Evolutionary conservation across 2,888 invertebrate genomes (phyloP).

Genomic region (Thelaira solivaga): DNA sequence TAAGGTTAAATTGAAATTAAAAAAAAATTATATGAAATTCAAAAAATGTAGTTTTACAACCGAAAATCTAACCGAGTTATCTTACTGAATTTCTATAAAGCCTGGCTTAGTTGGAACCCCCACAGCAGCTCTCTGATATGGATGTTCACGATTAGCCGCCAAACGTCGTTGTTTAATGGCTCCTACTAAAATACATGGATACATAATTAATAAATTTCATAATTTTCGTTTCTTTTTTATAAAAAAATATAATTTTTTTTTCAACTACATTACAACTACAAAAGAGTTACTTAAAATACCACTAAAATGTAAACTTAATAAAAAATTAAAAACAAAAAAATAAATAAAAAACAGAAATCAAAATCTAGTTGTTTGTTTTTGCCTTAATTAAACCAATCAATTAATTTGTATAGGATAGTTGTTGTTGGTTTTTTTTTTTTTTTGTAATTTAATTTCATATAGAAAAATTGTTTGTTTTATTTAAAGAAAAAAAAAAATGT

Average conservation of each 20-base stretch:
- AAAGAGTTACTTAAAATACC: too few relatives aligned
- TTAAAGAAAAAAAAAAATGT: too few relatives aligned
- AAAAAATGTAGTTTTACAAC: slow-evolving; percentile 24
- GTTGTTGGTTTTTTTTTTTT: slow-evolving; percentile 46
- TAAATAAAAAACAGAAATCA: too few relatives aligned
- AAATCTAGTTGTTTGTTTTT: too few relatives aligned
- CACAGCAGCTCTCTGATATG: slow-evolving; percentile 92
- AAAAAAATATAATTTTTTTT: too few relatives aligned
- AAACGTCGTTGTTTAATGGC: slow-evolving; percentile 85
- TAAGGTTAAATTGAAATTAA: slow-evolving; percentile 22
- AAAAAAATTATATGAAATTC: slow-evolving; percentile 57
- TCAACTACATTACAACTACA: too few relatives aligned
- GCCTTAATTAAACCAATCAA: too few relatives aligned
- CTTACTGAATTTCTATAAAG: slow-evolving; percentile 74
- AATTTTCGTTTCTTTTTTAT: too few relatives aligned
- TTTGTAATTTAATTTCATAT: slow-evolving; percentile 18
- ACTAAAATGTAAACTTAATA: too few relatives aligned
- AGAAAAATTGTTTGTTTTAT: slow-evolving; percentile 11
- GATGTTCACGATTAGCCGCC: slow-evolving; percentile 92
- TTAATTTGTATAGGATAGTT: too few relatives aligned
- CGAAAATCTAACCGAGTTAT: neutral
- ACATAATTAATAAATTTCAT: slow-evolving; percentile 66
- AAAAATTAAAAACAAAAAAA: too few relatives aligned
- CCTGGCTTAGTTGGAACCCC: slow-evolving; percentile 83
- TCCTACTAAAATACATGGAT: slow-evolving; percentile 76